A percentile compares a stretch with the other conserved stretches of the same genome.
Evolutionary conservation across 2,888 invertebrate genomes (phyloP).

Genomic region (Gnatocerus cornutus): DNA sequence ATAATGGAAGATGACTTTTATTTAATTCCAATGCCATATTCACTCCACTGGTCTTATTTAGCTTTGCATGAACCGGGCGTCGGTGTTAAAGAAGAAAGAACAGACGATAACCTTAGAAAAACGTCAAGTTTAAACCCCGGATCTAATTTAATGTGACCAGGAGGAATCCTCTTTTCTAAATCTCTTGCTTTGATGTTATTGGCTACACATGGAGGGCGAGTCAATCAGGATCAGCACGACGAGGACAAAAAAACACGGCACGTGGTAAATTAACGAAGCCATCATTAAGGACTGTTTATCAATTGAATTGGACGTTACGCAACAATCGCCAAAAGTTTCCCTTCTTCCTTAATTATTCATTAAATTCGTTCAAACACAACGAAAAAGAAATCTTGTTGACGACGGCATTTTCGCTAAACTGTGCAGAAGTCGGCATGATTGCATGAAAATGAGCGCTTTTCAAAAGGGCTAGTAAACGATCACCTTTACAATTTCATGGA

Average conservation of each 20-base stretch:
- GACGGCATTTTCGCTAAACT: constrained; percentile 24
- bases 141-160: constrained; percentile 59
- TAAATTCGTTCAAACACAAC: constrained; percentile 15
- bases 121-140: constrained; percentile 56
- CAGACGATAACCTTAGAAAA: constrained; percentile 43
- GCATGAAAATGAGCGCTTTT: constrained; percentile 43
- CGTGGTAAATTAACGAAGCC: constrained; percentile 42
- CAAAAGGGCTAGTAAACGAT: constrained; percentile 42
- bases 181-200: constrained; percentile 54
- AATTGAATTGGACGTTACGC: constrained; percentile 30
- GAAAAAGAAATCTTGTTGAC: constrained; percentile 33
- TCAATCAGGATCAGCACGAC: constrained; percentile 54
- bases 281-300: constrained; percentile 42
- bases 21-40: constrained; percentile 26
- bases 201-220: constrained; percentile 53
- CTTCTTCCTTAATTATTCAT: constrained; percentile 42
- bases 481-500: constrained; percentile 46
- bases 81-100: constrained; percentile 39
- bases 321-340: constrained; percentile 28
- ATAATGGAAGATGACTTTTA: constrained; percentile 39
- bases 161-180: constrained; percentile 57
- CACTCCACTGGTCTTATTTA: constrained; percentile 9
- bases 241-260: constrained; percentile 25
- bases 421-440: constrained; percentile 35
- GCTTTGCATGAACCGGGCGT: constrained; percentile 3